Percentiles rank a stretch among this genome's conserved stretches.
phyloP scores from a whole-genome alignment of 2,888 invertebrate species.

The Pterostichus madidus region DNA sequence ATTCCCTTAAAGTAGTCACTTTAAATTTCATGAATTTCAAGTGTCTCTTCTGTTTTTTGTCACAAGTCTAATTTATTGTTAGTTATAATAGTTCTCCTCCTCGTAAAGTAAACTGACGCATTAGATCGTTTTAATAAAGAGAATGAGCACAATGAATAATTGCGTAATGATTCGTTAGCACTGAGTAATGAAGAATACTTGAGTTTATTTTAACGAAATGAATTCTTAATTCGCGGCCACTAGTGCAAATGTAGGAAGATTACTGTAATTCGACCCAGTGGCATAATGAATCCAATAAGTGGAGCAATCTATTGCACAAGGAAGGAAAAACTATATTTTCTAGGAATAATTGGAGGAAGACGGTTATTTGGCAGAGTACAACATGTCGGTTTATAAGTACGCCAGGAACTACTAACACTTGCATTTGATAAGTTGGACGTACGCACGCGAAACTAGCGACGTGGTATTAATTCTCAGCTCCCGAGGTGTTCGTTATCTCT shows the following conservation, averaged over 20 bases:
- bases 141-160: slow-evolving; percentile 28
- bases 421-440: slow-evolving; percentile 41
- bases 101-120: too few species aligned
- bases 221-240: slow-evolving; percentile 39
- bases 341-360: slow-evolving; percentile 52
- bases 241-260: slow-evolving; percentile 37
- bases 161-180: slow-evolving; percentile 24
- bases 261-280: slow-evolving; percentile 37
- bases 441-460: slow-evolving; percentile 40
- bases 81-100: too few species aligned
- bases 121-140: neutral
- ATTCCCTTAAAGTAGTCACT: too few species aligned
- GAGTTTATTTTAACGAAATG: slow-evolving; percentile 34
- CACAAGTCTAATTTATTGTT: too few species aligned
- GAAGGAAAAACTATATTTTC: slow-evolving; percentile 61
- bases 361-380: slow-evolving; percentile 43
- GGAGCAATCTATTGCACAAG: slow-evolving; percentile 22
- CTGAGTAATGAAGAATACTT: neutral
- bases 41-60: too few species aligned
- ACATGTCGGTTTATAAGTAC: slow-evolving; percentile 44
- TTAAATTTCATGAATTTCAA: too few species aligned
- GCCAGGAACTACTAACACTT: slow-evolving; percentile 14
- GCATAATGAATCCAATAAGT: slow-evolving; percentile 21
- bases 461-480: slow-evolving; percentile 26
- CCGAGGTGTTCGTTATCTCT: slow-evolving; percentile 53